phyloP scores from a whole-genome alignment of 2,888 invertebrate genomes.

The Epirrita christyi region DNA sequence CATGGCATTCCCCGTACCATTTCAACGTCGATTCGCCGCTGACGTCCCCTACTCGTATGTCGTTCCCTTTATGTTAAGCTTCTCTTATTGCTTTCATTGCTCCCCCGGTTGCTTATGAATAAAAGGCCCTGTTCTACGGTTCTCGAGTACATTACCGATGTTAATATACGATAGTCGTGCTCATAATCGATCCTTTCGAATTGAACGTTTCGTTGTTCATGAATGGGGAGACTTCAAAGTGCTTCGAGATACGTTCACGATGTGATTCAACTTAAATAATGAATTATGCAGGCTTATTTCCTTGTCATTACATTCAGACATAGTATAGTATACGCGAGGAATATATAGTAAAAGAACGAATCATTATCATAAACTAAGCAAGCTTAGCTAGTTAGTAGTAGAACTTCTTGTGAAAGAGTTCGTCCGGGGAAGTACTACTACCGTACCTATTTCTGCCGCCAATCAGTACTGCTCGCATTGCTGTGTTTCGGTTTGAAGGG shows the following conservation, averaged over 20 bases:
- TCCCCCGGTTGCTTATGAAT: slow-evolving; percentile 58
- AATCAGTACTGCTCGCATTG: no score
- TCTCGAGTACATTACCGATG: slow-evolving; percentile 73
- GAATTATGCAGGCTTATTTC: slow-evolving; percentile 37
- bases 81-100: slow-evolving; percentile 56
- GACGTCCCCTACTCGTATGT: slow-evolving; percentile 38
- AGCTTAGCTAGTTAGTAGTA: no score
- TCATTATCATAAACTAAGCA: no score
- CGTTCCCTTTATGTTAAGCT: slow-evolving; percentile 59
- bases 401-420: no score
- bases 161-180: slow-evolving; percentile 72
- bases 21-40: slow-evolving; percentile 27
- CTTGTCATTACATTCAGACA: slow-evolving; percentile 39
- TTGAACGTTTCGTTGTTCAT: slow-evolving; percentile 51
- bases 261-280: slow-evolving; percentile 38
- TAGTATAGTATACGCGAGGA: no score
- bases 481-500: no score
- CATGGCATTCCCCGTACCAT: slow-evolving; percentile 36
- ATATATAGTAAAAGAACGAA: no score
- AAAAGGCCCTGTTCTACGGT: slow-evolving; percentile 60
- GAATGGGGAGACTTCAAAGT: slow-evolving; percentile 44
- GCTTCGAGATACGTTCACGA: slow-evolving; percentile 35
- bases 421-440: no score
- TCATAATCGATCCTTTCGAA: slow-evolving; percentile 67
- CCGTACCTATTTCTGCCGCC: no score